Evolutionary conservation across 35 echinoderm and acorn worm species (phyloP), one percentile per base, ranked within the genome.

Genomic region (Ptychodera flava): DNA sequence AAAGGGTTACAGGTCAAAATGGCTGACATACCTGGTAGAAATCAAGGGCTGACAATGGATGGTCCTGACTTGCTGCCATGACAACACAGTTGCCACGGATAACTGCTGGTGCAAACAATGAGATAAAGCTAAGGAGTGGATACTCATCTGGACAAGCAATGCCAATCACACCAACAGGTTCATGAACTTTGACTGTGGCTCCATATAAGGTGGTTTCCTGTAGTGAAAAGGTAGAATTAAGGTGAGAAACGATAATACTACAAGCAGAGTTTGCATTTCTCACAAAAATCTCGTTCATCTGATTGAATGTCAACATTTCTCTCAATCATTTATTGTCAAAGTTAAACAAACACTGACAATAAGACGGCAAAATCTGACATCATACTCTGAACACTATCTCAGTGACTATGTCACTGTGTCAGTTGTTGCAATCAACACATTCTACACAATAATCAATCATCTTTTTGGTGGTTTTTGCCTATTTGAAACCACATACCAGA

Each of bases 21-120:
- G 45, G 45, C 6, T 1, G 1, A 75, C 90, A 82, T 52, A 97
- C 95, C 95, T 97, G 92, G 80, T 97, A 97, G 85, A 97, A 97
- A 34, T 85, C 95, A 1, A 90, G 37, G 32, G 95, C 95, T 38
- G 85, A 78, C 1, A 92, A 37, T 45, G 95, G 95, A 53, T 97
- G 92, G 34, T 97, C 92, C 77, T 97, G 89, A 92, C 95, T 97
- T 0, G 95, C 92, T 82, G 94, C 64, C 16, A 91, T 79, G 28
- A 97, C 87, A 0, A 94, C 88, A 1, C 82, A 85, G 38, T 97
- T 97, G 28, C 95, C 95, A 16, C 95, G 87, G 53, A 97, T 90
- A 27, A 97, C 95, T 1, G 95, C 95, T 0, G 95, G 95, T 16
- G 95, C 95, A 94, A 97, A 97, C 33, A 97, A 45, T 32, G 95